Base-by-base conservation (phyloP, 2,797 vertebrate species). In the Sparus aurata region DNA sequence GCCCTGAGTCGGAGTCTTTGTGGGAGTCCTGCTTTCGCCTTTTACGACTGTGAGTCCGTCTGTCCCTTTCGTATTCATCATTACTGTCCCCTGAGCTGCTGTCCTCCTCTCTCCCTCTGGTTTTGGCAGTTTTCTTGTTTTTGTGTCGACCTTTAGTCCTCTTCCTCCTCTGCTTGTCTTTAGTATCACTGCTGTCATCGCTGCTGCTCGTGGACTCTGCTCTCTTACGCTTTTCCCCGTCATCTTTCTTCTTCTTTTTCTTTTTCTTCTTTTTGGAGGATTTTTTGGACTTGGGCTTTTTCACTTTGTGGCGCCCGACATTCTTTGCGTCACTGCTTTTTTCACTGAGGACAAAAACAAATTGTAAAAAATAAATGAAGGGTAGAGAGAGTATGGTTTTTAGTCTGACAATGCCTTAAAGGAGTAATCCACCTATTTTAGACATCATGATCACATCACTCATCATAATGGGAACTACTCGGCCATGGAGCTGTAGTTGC, bases 181-280 rank as follows among this genome's bases (percentile, higher is more conserved):
- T 93, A 34, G 23, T 12, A 9, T 61, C 16, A 4, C 73, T 63
- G 20, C 84, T 87, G n/a, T 78, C 83, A 23, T 90, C 88, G 3
- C 83, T 88, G 86, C 90, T 88, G 30, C 83, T 72, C 0, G 94
- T 95, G 64, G 78, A 92, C 52, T 89, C 91, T 2, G 88, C 94
- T 79, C 91, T 97, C 92, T 94, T 97, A 61, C 82, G 95, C 90
- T 95, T 97, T 85, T 95, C 95, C 83, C 96, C 93, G 87, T 96
- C 93, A 69, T 95, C 91, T 75, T 90, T 96, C 80, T 96, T 98
- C 92, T 96, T 98, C 84, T 96, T 97, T 69, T 97, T 98, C 88
- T 97, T 98, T 78, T 97, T 98, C 88, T 97, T 98, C 86, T 96
- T 97, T 68, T 95, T 96, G 34, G 96, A 97, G 0, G 96, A 96